Percentiles rank a stretch among this genome's conserved stretches.
Conservation (phyloP, 2,113 vertebrate species). For the Labeo catla region DNA sequence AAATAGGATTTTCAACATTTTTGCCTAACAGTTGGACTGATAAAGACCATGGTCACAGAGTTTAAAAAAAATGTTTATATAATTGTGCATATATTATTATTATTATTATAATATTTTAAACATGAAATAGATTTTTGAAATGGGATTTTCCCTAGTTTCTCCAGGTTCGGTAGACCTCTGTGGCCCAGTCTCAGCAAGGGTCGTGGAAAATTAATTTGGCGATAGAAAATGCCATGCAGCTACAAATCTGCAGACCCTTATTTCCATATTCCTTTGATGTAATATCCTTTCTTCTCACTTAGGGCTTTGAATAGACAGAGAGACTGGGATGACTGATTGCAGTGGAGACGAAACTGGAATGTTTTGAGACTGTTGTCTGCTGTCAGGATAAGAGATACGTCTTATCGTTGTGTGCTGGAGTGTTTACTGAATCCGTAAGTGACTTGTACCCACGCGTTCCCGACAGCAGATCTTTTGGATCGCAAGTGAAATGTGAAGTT, state of each 20-base stretch:
- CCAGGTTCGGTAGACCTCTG: background rate
- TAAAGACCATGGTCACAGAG: too few relatives aligned
- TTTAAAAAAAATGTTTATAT: too few relatives aligned
- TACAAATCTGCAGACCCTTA: background rate
- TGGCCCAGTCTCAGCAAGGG: background rate
- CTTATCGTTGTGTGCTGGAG: background rate
- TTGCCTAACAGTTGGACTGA: too few relatives aligned
- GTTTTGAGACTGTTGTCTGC: background rate
- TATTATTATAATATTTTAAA: background rate
- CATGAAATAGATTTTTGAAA: background rate
- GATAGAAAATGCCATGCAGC: background rate
- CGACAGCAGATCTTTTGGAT: background rate
- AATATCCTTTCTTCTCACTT: background rate
- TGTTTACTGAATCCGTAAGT: background rate
- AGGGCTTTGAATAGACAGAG: background rate
- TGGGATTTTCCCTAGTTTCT: background rate
- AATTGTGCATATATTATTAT: too few relatives aligned
- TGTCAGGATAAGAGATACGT: background rate
- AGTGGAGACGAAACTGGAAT: background rate
- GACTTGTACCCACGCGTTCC: background rate
- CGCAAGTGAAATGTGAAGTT: background rate
- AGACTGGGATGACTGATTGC: background rate
- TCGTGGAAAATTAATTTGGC: background rate
- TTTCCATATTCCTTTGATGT: constrained; percentile 4
- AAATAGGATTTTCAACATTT: too few relatives aligned